phyloP scores from a whole-genome alignment of 2,113 vertebrate species.

The Chionomys nivalis region DNA sequence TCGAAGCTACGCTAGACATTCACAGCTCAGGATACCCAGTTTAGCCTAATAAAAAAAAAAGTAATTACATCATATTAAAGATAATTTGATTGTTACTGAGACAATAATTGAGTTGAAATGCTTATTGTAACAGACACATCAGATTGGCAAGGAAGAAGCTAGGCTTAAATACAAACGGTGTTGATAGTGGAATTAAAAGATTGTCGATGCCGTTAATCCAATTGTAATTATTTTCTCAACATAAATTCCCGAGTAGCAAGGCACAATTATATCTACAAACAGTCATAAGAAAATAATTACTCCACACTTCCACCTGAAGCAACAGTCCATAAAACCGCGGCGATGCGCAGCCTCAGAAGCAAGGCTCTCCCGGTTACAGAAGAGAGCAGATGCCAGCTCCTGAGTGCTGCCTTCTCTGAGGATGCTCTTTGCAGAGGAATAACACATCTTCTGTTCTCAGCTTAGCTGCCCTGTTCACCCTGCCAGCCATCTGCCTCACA shows the following conservation, averaged over 20 bases:
- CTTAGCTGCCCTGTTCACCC: background rate
- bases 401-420: background rate
- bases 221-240: slow-evolving; percentile 67
- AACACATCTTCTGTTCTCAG: background rate
- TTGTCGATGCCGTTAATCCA: slow-evolving; percentile 66
- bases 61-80: slow-evolving; percentile 82
- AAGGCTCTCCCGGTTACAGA: background rate
- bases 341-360: background rate
- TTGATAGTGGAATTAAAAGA: slow-evolving; percentile 73
- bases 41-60: slow-evolving; percentile 75
- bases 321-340: background rate
- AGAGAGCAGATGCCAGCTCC: rapidly evolving
- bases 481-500: rapidly evolving
- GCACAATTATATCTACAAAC: slow-evolving; percentile 70
- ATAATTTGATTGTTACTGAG: slow-evolving; percentile 82
- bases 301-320: slow-evolving; percentile 39
- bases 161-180: slow-evolving; percentile 62
- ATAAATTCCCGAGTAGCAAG: slow-evolving; percentile 56
- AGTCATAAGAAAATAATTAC: slow-evolving; percentile 67
- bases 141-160: slow-evolving; percentile 71
- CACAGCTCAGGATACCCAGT: slow-evolving; percentile 53
- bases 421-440: background rate
- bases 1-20: slow-evolving; percentile 52
- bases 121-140: slow-evolving; percentile 76
- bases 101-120: slow-evolving; percentile 78